Conservation (phyloP, 2,797 vertebrate genomes). For the Serranus cabrilla region DNA sequence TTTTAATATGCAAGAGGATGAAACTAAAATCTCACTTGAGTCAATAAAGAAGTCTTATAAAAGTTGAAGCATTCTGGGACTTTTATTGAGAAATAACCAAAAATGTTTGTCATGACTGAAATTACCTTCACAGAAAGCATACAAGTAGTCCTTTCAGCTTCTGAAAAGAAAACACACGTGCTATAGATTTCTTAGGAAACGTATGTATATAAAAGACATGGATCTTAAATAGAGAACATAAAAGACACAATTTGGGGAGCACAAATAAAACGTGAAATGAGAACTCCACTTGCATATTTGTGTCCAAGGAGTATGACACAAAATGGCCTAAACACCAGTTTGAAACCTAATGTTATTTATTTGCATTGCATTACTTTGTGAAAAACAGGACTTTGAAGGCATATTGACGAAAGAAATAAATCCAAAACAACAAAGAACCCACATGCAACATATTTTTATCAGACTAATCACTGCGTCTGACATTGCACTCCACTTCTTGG, state of each 20-base stretch:
- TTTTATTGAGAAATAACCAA: conserved; percentile 74
- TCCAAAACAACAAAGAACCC: neutral
- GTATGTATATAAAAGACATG: conserved; percentile 34
- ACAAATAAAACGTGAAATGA: conserved; percentile 5
- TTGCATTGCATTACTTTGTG: conserved; percentile 3
- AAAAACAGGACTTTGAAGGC: conserved; percentile 6
- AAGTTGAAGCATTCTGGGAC: conserved; percentile 23
- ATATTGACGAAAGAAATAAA: conserved; percentile 3
- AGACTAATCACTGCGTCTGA: conserved; percentile 88
- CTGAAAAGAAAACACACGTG: conserved; percentile 35
- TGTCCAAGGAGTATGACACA: conserved; percentile 12
- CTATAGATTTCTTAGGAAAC: conserved; percentile 12
- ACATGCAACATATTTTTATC: conserved; percentile 5
- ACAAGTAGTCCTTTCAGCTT: conserved; percentile 65
- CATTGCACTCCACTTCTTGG: conserved; percentile 92
- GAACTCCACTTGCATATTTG: conserved; percentile 37
- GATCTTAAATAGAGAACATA: conserved; percentile 44
- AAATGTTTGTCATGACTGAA: conserved; percentile 43
- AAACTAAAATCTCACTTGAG: neutral
- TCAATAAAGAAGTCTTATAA: conserved; percentile 46
- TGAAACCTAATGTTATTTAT: conserved; percentile 1
- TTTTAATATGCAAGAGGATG: conserved; percentile 18
- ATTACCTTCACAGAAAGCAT: conserved; percentile 87
- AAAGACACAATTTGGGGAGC: neutral
- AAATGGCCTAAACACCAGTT: neutral